Evolutionary conservation across 2,797 vertebrate species (phyloP).

Genomic region (Acrossocheilus wenchowensis): DNA sequence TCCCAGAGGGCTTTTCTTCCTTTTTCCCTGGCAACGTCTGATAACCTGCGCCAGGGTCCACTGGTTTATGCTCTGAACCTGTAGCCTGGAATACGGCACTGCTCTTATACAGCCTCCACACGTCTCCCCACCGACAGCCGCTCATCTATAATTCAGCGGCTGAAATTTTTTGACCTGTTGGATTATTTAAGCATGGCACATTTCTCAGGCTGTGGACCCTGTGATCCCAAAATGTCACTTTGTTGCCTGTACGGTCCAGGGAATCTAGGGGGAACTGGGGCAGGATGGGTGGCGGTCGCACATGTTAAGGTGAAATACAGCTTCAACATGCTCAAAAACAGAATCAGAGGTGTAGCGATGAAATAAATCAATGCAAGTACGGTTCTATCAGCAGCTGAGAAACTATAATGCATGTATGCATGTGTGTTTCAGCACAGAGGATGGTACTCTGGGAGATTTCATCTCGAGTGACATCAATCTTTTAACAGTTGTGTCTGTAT

Average conservation of each 20-base stretch:
- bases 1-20: slow-evolving; percentile 26
- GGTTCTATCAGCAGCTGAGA: neutral
- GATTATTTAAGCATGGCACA: slow-evolving; percentile 60
- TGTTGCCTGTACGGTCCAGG: slow-evolving; percentile 25
- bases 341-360: neutral
- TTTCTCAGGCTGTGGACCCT: slow-evolving; percentile 48
- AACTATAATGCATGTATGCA: neutral
- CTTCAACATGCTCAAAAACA: neutral
- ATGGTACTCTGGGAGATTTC: slow-evolving; percentile 10
- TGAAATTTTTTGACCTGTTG: slow-evolving; percentile 55
- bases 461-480: slow-evolving; percentile 43
- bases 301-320: neutral
- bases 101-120: slow-evolving; percentile 43
- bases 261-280: slow-evolving; percentile 14
- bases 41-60: neutral
- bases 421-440: slow-evolving; percentile 16
- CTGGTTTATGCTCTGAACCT: slow-evolving; percentile 19
- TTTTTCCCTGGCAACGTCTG: slow-evolving; percentile 15
- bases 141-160: slow-evolving; percentile 56
- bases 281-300: neutral
- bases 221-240: slow-evolving; percentile 55
- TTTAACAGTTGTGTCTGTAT: slow-evolving; percentile 45
- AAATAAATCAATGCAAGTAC: slow-evolving; percentile 9
- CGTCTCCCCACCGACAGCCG: slow-evolving; percentile 31
- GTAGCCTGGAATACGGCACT: neutral